These are phyloP conservation scores for Ageneiosus marmoratus DNA, from an alignment of 2,113 vertebrate genomes.

Conservation along the genomic window DNA sequence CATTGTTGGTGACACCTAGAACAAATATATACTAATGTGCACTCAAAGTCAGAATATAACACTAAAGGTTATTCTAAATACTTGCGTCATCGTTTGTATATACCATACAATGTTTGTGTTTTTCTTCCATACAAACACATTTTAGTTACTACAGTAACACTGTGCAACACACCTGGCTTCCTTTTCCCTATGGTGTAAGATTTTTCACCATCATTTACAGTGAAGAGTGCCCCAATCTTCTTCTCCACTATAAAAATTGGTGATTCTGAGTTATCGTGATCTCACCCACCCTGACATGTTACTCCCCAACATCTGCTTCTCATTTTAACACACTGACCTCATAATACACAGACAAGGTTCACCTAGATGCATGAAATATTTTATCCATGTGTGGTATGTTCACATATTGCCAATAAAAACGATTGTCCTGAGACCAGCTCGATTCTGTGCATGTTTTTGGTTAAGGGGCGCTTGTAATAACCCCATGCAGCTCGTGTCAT, in stretches of 20 bases:
- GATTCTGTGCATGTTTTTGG: neutral
- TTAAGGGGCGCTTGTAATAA: neutral
- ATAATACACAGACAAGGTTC: conserved; percentile 13
- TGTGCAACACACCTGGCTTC: neutral
- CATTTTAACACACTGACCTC: neutral
- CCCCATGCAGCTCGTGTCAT: conserved; percentile 16
- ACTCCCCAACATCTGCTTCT: conserved; percentile 24
- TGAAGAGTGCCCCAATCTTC: neutral
- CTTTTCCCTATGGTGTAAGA: neutral
- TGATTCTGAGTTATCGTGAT: conserved; percentile 28
- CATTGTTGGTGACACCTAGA: neutral
- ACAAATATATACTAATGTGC: conserved; percentile 4
- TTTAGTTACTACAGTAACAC: neutral
- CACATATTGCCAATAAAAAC: conserved; percentile 36
- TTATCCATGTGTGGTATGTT: neutral
- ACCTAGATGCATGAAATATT: conserved; percentile 11
- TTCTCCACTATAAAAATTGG: neutral
- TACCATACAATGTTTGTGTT: neutral
- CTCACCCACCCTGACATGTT: neutral
- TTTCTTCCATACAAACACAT: neutral
- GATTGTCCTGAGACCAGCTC: neutral
- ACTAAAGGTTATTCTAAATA: neutral
- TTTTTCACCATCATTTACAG: neutral
- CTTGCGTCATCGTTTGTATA: neutral
- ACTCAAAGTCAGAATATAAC: conserved; percentile 15